Conservation (phyloP, 2,797 vertebrate genomes). For the Labroides dimidiatus region DNA sequence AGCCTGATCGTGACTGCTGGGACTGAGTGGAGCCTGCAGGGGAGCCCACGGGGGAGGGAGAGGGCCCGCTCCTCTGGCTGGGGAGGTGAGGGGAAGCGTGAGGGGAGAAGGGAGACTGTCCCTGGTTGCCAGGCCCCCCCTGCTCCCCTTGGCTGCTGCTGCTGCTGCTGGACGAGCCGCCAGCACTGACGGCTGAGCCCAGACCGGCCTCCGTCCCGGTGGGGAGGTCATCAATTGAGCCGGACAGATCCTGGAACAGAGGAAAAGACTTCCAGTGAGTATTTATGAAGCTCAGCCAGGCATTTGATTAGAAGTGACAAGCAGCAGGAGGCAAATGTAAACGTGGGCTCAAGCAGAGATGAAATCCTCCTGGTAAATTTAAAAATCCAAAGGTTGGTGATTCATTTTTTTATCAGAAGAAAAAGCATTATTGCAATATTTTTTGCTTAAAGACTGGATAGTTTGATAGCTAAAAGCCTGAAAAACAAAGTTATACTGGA, state of each 20-base stretch:
- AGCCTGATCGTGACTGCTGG: slow-evolving; percentile 93
- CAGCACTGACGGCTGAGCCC: slow-evolving; percentile 88
- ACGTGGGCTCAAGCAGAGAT: slow-evolving; percentile 34
- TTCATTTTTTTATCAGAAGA: too few species aligned
- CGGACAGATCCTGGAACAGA: slow-evolving; percentile 91
- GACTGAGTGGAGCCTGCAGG: slow-evolving; percentile 94
- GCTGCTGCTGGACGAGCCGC: slow-evolving; percentile 87
- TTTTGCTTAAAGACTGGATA: neutral
- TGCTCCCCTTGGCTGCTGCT: slow-evolving; percentile 91
- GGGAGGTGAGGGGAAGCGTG: slow-evolving; percentile 92
- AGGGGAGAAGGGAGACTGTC: slow-evolving; percentile 95
- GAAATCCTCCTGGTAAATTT: slow-evolving; percentile 21
- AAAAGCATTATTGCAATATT: slow-evolving; percentile 1
- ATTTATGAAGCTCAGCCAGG: slow-evolving; percentile 48
- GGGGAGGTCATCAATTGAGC: slow-evolving; percentile 96
- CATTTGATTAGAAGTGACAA: slow-evolving; percentile 52
- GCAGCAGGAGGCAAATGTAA: slow-evolving; percentile 49
- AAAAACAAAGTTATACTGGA: slow-evolving; percentile 9
- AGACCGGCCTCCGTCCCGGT: slow-evolving; percentile 93
- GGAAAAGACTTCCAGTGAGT: slow-evolving; percentile 46
- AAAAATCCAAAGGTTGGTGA: too few species aligned
- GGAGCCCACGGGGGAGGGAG: slow-evolving; percentile 93
- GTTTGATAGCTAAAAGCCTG: neutral
- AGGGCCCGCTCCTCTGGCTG: slow-evolving; percentile 91
- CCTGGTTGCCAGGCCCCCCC: slow-evolving; percentile 85